phyloP scores from a whole-genome alignment of 53 echinoderm and acorn worm species.

The Hippasteria phrygiana region DNA sequence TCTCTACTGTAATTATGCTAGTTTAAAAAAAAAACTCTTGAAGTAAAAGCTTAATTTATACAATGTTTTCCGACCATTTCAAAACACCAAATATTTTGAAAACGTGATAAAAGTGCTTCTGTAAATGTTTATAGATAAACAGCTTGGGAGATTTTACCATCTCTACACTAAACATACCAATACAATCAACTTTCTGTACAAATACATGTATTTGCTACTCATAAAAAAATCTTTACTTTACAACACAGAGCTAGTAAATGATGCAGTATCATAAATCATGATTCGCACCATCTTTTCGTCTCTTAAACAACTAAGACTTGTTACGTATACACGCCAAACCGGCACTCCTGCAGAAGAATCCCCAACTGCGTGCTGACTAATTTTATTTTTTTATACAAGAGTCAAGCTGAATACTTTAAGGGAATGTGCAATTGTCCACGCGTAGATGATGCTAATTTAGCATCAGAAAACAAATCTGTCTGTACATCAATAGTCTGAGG shows the following conservation, averaged over 20 bases:
- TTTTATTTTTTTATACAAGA: conserved; percentile 30
- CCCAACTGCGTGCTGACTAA: conserved; percentile 33
- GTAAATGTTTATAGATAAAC: not conserved
- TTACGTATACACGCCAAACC: not conserved
- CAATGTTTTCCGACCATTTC: conserved; percentile 26
- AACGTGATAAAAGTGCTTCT: conserved; percentile 11
- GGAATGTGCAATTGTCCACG: conserved; percentile 51
- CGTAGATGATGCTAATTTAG: conserved; percentile 34
- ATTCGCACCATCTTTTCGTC: not conserved
- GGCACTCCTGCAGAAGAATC: not conserved
- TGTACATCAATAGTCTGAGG: not conserved
- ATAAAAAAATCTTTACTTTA: conserved; percentile 42
- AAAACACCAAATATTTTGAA: conserved; percentile 7
- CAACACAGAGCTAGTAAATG: conserved; percentile 29
- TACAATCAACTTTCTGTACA: conserved; percentile 44
- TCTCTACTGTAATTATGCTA: conserved; percentile 11
- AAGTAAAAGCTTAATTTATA: not conserved
- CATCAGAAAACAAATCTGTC: not conserved
- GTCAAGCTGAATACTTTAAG: conserved; percentile 35
- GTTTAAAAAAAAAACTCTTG: not conserved
- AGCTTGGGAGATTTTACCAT: not conserved
- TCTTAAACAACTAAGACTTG: not conserved
- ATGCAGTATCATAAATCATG: not conserved
- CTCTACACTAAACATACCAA: conserved; percentile 12
- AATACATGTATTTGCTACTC: conserved; percentile 10